These are phyloP conservation scores for Pseudococcus longispinus DNA, from an alignment of 2,888 invertebrate genomes.

Conservation along the genomic window DNA sequence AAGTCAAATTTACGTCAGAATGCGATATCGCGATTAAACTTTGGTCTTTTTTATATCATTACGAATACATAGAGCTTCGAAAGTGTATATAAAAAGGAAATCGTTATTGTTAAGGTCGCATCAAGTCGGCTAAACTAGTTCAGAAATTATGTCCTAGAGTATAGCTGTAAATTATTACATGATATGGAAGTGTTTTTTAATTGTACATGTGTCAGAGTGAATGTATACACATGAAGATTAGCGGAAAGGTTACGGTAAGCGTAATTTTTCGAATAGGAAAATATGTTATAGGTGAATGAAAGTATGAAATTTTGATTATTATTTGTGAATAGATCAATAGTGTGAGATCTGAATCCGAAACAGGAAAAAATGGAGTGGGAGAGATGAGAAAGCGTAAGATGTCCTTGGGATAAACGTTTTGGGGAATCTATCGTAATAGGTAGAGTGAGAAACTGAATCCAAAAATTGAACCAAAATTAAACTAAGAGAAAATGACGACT, in stretches of 20 bases:
- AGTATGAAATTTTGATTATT: no score
- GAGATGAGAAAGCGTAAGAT: no score
- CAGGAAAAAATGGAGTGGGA: no score
- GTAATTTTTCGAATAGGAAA: no score
- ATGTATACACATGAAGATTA: neutral
- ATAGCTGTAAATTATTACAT: constrained; percentile 19
- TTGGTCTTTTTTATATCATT: neutral
- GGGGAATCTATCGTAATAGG: no score
- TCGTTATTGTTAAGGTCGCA: constrained; percentile 26
- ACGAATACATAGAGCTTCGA: neutral
- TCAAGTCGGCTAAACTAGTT: constrained; percentile 3
- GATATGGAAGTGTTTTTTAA: constrained; percentile 10
- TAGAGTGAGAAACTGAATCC: no score
- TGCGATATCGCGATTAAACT: neutral
- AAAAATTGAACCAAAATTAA: no score
- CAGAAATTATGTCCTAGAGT: constrained; percentile 23
- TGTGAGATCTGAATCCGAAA: no score
- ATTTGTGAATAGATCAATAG: no score
- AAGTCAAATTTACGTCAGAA: constrained; percentile 19
- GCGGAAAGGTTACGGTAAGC: neutral
- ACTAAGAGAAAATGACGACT: no score
- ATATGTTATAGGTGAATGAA: no score
- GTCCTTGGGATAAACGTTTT: no score
- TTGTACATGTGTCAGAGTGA: neutral
- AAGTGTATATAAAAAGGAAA: neutral